phyloP scores from a whole-genome alignment of 30 jellyfish, hydroid and myxozoan genomes.

The Turritopsis dohrnii region DNA sequence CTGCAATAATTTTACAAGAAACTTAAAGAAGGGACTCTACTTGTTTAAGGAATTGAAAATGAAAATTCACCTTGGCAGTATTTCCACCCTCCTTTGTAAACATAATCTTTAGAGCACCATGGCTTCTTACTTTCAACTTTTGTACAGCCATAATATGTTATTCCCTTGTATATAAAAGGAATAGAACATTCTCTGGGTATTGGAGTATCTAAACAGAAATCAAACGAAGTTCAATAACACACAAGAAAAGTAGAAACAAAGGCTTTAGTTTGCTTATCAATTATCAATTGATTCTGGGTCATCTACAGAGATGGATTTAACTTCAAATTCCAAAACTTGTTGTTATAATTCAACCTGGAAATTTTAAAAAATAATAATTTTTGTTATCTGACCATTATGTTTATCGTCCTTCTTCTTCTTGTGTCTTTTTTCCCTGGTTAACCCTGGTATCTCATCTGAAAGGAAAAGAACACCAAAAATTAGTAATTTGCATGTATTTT shows the following conservation, averaged over 20 bases:
- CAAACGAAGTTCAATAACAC: too few species aligned
- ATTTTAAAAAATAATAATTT: too few species aligned
- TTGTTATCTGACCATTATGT: neutral
- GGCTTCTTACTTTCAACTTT: neutral
- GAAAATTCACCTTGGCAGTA: neutral
- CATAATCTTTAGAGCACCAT: neutral
- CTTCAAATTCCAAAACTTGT: too few species aligned
- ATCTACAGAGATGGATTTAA: too few species aligned
- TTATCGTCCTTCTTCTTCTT: neutral
- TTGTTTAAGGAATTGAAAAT: neutral
- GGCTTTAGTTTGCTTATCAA: too few species aligned
- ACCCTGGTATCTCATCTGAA: neutral
- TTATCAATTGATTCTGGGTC: too few species aligned
- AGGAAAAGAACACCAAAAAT: too few species aligned
- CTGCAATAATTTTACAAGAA: too few species aligned
- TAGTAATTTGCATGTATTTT: neutral
- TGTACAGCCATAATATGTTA: neutral
- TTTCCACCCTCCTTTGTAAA: neutral
- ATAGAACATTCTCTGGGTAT: neutral
- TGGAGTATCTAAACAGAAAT: neutral
- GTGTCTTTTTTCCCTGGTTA: neutral
- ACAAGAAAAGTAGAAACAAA: too few species aligned
- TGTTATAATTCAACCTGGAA: too few species aligned
- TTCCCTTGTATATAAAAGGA: neutral
- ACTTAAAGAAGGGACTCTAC: too few species aligned